Evolutionary conservation across 2,888 invertebrate genomes (phyloP).

Genomic region (Lacanobia oleracea): DNA sequence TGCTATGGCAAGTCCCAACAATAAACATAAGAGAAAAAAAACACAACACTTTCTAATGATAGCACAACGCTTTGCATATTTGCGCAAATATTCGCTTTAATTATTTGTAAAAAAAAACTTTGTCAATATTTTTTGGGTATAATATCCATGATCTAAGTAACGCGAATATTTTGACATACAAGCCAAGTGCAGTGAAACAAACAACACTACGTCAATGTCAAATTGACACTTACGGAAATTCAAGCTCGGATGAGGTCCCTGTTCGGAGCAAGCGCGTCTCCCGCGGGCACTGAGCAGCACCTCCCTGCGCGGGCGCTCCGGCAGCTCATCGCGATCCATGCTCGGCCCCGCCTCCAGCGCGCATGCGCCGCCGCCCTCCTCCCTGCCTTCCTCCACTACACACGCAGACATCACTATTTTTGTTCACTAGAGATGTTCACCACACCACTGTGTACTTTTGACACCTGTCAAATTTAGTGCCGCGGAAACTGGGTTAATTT

Average conservation of each 20-base stretch:
- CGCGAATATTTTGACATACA: too few species aligned
- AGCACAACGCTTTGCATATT: not conserved
- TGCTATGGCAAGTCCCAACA: not conserved
- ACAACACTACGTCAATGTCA: not conserved
- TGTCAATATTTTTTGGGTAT: too few species aligned
- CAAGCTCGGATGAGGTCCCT: constrained; percentile 92
- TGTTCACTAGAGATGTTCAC: constrained; percentile 44
- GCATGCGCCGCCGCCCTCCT: constrained; percentile 80
- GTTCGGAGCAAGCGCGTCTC: constrained; percentile 92
- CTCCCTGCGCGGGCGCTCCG: constrained; percentile 87
- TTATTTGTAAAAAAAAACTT: too few species aligned
- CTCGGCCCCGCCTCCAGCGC: constrained; percentile 68
- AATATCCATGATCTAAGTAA: too few species aligned
- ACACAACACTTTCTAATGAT: not conserved
- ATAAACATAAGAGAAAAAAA: not conserved
- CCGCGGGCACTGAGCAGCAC: constrained; percentile 90
- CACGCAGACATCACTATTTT: constrained; percentile 85
- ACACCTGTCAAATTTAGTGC: not conserved
- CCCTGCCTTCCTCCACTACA: constrained; percentile 85
- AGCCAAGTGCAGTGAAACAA: not conserved
- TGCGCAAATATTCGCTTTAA: too few species aligned
- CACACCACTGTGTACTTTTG: not conserved
- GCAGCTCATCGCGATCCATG: constrained; percentile 77
- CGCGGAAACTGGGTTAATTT: not conserved
- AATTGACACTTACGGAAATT: constrained; percentile 81